phyloP scores from a whole-genome alignment of 2,888 invertebrate genomes.

The Marasmarcha lunaedactyla region DNA sequence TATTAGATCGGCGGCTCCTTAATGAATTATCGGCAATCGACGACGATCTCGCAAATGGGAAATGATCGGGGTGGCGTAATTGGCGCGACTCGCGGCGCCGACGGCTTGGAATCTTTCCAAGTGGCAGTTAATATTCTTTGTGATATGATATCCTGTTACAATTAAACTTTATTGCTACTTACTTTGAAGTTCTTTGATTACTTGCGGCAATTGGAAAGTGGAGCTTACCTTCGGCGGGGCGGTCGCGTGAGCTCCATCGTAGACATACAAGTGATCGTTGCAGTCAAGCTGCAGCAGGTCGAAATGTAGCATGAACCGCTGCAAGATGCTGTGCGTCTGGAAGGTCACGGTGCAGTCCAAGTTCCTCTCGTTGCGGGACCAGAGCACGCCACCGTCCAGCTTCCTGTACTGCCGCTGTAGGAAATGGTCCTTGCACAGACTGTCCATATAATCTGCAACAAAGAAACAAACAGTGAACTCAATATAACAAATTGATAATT shows the following conservation, averaged over 20 bases:
- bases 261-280: constrained; percentile 93
- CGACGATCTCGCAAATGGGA: constrained; percentile 14
- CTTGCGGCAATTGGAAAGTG: too few relatives aligned
- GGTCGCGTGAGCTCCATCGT: constrained; percentile 92
- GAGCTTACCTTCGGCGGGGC: constrained; percentile 84
- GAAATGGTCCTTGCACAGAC: constrained; percentile 90
- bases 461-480: constrained; percentile 8
- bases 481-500: not conserved
- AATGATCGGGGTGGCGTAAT: constrained; percentile 24
- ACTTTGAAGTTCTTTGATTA: too few relatives aligned
- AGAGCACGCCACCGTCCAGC: constrained; percentile 90
- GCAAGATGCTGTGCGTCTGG: constrained; percentile 93
- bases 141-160: not conserved
- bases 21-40: constrained; percentile 24
- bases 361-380: constrained; percentile 91
- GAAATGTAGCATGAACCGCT: constrained; percentile 94
- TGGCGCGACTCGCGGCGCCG: constrained; percentile 25
- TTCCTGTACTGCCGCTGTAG: constrained; percentile 90
- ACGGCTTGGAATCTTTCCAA: constrained; percentile 38
- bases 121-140: constrained; percentile 27
- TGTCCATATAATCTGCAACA: constrained; percentile 87
- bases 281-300: constrained; percentile 93
- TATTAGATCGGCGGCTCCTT: constrained; percentile 19
- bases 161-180: too few relatives aligned
- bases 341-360: constrained; percentile 93